Percentiles rank a stretch among this genome's conserved stretches.
Conservation (phyloP, 1,140 invertebrate genomes). For the Drosophila repleta region DNA sequence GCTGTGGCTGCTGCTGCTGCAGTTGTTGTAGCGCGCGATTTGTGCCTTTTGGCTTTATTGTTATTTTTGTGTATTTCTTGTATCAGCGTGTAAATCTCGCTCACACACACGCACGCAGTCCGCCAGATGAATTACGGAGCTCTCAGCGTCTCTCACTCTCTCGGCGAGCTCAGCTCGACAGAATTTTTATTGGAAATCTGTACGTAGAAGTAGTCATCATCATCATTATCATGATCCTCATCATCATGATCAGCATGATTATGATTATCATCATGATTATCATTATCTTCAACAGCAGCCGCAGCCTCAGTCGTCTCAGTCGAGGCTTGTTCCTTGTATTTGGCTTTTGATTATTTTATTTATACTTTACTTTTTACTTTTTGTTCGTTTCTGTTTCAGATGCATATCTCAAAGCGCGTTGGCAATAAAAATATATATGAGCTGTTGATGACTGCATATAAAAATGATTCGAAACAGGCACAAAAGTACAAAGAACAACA, state of each 20-base stretch:
- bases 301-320: neutral
- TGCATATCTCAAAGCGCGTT: conserved; percentile 68
- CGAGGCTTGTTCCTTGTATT: conserved; percentile 35
- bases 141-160: conserved; percentile 9
- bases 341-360: conserved; percentile 29
- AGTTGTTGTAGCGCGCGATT: conserved; percentile 24
- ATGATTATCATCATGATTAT: conserved; percentile 11
- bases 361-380: conserved; percentile 34
- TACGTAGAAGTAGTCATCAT: conserved; percentile 78
- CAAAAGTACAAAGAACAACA: conserved; percentile 35
- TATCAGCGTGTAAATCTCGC: conserved; percentile 79
- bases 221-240: conserved; percentile 24
- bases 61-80: conserved; percentile 69
- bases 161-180: conserved; percentile 35
- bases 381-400: conserved; percentile 64
- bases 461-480: conserved; percentile 67
- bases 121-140: conserved; percentile 60
- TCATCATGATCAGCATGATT: conserved; percentile 22
- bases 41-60: conserved; percentile 53
- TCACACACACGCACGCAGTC: conserved; percentile 52
- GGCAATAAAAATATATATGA: conserved; percentile 82
- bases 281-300: conserved; percentile 35
- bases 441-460: conserved; percentile 81
- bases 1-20: conserved; percentile 15
- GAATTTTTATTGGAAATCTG: conserved; percentile 78